Evolutionary conservation across 2,888 invertebrate genomes (phyloP).

Genomic region (Ernsta delagoae): DNA sequence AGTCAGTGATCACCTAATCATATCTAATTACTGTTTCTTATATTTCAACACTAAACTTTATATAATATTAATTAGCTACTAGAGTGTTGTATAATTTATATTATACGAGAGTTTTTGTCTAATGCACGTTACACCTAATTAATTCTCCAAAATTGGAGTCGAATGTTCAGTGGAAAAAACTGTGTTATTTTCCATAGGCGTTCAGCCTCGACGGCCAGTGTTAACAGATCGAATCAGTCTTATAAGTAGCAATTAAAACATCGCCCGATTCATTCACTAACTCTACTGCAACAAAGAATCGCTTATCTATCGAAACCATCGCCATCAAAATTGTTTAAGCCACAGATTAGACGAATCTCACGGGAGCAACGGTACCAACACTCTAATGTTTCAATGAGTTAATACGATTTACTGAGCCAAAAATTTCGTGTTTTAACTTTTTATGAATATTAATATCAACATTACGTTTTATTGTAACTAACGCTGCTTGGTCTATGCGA

Average conservation of each 20-base stretch:
- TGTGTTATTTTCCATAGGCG: slow-evolving; percentile 33
- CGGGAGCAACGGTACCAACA: slow-evolving; percentile 46
- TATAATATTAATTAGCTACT: slow-evolving; percentile 1
- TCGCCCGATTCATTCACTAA: slow-evolving; percentile 48
- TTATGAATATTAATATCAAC: slow-evolving; percentile 38
- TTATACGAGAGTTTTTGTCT: slow-evolving; percentile 8
- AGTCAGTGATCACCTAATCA: neutral
- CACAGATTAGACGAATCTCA: slow-evolving; percentile 46
- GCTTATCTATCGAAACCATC: slow-evolving; percentile 58
- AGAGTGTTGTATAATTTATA: slow-evolving; percentile 8
- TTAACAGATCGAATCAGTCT: slow-evolving; percentile 40
- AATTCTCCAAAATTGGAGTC: slow-evolving; percentile 26
- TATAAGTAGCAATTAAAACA: slow-evolving; percentile 52
- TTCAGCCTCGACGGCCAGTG: slow-evolving; percentile 35
- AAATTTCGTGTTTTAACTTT: slow-evolving; percentile 37
- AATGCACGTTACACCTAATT: slow-evolving; percentile 25
- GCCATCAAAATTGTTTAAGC: slow-evolving; percentile 47
- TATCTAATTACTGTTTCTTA: slow-evolving; percentile 5
- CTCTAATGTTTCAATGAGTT: slow-evolving; percentile 51
- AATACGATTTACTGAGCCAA: slow-evolving; percentile 44
- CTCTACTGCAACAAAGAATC: slow-evolving; percentile 51
- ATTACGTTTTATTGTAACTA: slow-evolving; percentile 36
- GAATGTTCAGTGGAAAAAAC: slow-evolving; percentile 21
- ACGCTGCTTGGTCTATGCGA: slow-evolving; percentile 3
- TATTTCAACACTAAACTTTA: neutral